Evolutionary conservation across 2,888 invertebrate species (phyloP).

Genomic region (Apodemia mormo): DNA sequence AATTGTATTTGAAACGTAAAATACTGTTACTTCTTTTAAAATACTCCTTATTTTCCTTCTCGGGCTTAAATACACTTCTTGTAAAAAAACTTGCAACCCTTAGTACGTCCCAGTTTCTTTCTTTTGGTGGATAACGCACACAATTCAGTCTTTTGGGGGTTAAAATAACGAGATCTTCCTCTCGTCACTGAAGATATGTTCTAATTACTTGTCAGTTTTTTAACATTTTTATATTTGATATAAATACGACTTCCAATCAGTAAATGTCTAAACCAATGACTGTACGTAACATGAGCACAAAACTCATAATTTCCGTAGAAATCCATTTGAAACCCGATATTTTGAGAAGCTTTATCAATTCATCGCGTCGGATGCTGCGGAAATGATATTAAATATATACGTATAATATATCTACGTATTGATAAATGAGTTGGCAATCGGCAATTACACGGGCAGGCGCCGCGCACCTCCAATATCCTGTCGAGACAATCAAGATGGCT

Average conservation of each 20-base stretch:
- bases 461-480: constrained; percentile 51
- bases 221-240: background rate
- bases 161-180: no score
- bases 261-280: background rate
- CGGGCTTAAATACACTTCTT: no score
- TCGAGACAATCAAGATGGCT: constrained; percentile 69
- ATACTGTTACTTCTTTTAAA: no score
- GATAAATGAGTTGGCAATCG: constrained; percentile 53
- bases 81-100: no score
- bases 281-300: background rate
- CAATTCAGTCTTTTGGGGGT: no score
- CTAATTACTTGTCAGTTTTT: background rate
- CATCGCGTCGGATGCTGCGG: constrained; percentile 17
- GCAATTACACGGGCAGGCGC: constrained; percentile 51
- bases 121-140: no score
- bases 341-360: constrained; percentile 17
- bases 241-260: background rate
- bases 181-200: background rate
- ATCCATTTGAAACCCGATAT: constrained; percentile 13
- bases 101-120: no score
- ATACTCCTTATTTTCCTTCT: no score
- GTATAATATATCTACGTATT: constrained; percentile 22
- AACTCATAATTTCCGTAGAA: constrained; percentile 18
- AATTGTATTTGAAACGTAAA: no score
- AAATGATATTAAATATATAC: constrained; percentile 20